Conservation (phyloP, 2,888 invertebrate genomes). For the Hypolimnas misippus region DNA sequence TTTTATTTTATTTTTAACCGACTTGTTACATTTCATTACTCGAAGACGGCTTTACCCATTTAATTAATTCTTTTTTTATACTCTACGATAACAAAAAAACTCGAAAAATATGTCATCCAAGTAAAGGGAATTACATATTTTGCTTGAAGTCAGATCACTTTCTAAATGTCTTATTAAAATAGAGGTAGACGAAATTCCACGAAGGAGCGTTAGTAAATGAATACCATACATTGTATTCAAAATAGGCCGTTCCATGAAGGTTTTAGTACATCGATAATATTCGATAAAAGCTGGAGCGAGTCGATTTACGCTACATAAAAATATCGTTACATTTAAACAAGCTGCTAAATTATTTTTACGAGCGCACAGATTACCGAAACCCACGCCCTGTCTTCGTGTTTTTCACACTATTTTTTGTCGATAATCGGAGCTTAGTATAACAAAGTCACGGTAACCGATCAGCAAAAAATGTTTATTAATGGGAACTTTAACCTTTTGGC, state of each 20-base stretch:
- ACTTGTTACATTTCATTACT: too few species aligned
- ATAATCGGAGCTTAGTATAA: slow-evolving; percentile 53
- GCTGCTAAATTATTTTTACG: slow-evolving; percentile 49
- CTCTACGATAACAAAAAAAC: too few species aligned
- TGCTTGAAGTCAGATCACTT: too few species aligned
- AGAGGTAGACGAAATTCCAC: too few species aligned
- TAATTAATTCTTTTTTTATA: too few species aligned
- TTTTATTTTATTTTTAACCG: too few species aligned
- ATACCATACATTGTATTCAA: background rate
- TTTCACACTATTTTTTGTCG: slow-evolving; percentile 58
- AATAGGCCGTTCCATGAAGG: too few species aligned
- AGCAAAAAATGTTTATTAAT: slow-evolving; percentile 59
- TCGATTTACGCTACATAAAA: slow-evolving; percentile 19
- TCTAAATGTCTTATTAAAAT: too few species aligned
- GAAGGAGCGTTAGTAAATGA: background rate
- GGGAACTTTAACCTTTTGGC: slow-evolving; percentile 58
- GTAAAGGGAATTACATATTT: too few species aligned
- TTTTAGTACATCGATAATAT: background rate
- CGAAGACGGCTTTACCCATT: too few species aligned
- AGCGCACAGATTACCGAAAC: slow-evolving; percentile 56
- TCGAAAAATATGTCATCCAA: too few species aligned
- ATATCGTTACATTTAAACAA: slow-evolving; percentile 46
- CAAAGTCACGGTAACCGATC: slow-evolving; percentile 55
- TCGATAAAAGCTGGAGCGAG: background rate
- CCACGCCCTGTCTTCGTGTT: slow-evolving; percentile 58